Percentiles rank a stretch among this genome's conserved stretches.
Evolutionary conservation across 2,888 invertebrate species (phyloP).

Genomic region (Ptychoptera albimana): DNA sequence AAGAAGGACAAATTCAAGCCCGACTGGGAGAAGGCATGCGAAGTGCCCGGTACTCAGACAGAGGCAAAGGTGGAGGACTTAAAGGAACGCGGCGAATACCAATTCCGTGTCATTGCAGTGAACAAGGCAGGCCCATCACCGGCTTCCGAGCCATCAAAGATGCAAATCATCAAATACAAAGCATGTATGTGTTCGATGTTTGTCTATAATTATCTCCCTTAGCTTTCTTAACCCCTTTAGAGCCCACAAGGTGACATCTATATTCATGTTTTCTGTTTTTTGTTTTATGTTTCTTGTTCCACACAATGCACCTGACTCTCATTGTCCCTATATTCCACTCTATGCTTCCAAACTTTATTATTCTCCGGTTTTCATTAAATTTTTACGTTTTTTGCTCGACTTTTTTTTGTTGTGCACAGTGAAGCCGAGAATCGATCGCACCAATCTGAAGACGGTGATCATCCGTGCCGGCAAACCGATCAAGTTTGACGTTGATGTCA

Average conservation of each 20-base stretch:
- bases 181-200: slow-evolving; percentile 45
- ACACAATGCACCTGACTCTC: too few relatives aligned
- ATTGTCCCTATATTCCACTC: too few relatives aligned
- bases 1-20: slow-evolving; percentile 73
- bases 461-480: slow-evolving; percentile 85
- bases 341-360: too few relatives aligned
- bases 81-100: slow-evolving; percentile 80
- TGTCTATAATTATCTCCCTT: slow-evolving; percentile 1
- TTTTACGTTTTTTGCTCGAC: too few relatives aligned
- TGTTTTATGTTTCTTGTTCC: neutral
- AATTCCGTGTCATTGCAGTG: slow-evolving; percentile 80
- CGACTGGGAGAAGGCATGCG: slow-evolving; percentile 80
- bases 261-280: slow-evolving; percentile 4
- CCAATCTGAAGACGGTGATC: slow-evolving; percentile 76
- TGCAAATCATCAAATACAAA: slow-evolving; percentile 77
- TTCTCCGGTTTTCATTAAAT: too few relatives aligned
- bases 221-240: too few relatives aligned
- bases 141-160: slow-evolving; percentile 78
- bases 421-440: slow-evolving; percentile 93
- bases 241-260: too few relatives aligned
- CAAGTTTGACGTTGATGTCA: slow-evolving; percentile 83
- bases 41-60: slow-evolving; percentile 56
- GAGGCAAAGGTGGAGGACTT: slow-evolving; percentile 69
- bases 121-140: slow-evolving; percentile 87
- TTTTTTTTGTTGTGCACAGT: slow-evolving; percentile 36